Percentiles rank a stretch among this genome's conserved stretches.
These are phyloP conservation scores for Thelaira solivaga DNA, from an alignment of 2,888 invertebrate species.

Conservation along the genomic window DNA sequence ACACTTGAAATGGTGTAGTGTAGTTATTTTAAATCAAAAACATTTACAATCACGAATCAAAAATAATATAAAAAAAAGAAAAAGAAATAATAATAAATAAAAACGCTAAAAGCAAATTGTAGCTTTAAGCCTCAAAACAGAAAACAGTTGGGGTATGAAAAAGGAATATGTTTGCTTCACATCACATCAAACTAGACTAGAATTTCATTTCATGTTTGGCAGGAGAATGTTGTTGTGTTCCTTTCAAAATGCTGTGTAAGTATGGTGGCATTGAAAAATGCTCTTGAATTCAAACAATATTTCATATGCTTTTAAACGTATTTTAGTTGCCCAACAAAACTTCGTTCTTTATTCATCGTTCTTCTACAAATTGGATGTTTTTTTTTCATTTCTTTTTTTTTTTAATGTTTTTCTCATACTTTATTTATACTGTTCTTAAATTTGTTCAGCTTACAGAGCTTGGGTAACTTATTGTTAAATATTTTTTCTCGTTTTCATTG, in stretches of 20 bases:
- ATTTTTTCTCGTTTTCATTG: constrained; percentile 38
- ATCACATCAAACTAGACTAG: constrained; percentile 20
- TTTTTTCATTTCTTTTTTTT: constrained; percentile 1
- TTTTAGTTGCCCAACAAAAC: constrained; percentile 34
- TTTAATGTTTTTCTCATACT: neutral
- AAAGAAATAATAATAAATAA: too few relatives aligned
- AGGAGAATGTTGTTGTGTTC: neutral
- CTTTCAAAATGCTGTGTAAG: neutral
- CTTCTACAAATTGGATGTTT: constrained; percentile 51
- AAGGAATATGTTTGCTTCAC: neutral
- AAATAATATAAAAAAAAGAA: neutral
- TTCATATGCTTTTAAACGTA: constrained; percentile 36
- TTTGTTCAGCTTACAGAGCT: neutral
- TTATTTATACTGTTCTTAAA: neutral
- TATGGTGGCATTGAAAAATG: constrained; percentile 26
- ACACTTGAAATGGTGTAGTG: neutral
- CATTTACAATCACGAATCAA: neutral
- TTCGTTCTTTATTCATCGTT: constrained; percentile 17
- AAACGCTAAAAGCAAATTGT: constrained; percentile 4
- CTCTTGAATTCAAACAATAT: constrained; percentile 43
- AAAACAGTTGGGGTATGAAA: neutral
- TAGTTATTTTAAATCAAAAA: neutral
- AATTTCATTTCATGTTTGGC: constrained; percentile 28
- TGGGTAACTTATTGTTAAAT: constrained; percentile 11
- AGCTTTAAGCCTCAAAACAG: neutral